Base-by-base conservation (phyloP, 2,797 vertebrate genomes). In the Amphiprion clarkii region DNA sequence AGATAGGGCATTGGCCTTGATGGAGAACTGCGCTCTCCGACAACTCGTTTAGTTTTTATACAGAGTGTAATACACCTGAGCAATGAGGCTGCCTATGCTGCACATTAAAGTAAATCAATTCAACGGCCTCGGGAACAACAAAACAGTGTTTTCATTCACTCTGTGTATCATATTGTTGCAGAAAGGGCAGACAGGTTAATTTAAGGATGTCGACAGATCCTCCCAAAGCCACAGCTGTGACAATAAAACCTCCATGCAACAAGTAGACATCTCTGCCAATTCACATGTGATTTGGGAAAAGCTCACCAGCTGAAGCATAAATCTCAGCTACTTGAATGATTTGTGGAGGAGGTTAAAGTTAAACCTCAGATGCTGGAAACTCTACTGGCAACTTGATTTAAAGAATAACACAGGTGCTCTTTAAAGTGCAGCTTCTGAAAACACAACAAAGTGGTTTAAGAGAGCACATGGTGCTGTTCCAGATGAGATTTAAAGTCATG, bases 261-360 rank as follows among this genome's bases (percentile, higher is more conserved):
- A 71, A 71, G 23, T 44, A 40, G n/a, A 17, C 44, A 31, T 54
- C 52, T 53, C 52, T 53, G 23, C 12, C 52, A 6, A 54, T 53
- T 59, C 16, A 51, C 46, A 51, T 31, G 64, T 1, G 13, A 52
- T 59, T 58, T 69, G 19, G 17, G 33, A 63, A 39, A 72, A 55
- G 6, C 16, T 56, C 7, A 3, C 42, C 46, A 6, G 3, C 2
- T 6, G 29, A 39, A 39, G 2, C 36, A 39, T 39, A 39, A 16
- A 44, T 46, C 44, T 17, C 19, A 19, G 2, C 19, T 7, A 17
- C 44, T 17, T 19, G 16, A 19, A 46, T 46, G 16, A 12, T 17
- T 19, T 46, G 17, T 46, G 44, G 4, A 19, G 44, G 13, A 46
- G 44, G 17, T 46, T 46, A 2, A 46, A 19, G 44, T 19, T 46